These are phyloP conservation scores for Eubucco bourcierii DNA, from an alignment of 2,113 vertebrate species.

Conservation along the genomic window DNA sequence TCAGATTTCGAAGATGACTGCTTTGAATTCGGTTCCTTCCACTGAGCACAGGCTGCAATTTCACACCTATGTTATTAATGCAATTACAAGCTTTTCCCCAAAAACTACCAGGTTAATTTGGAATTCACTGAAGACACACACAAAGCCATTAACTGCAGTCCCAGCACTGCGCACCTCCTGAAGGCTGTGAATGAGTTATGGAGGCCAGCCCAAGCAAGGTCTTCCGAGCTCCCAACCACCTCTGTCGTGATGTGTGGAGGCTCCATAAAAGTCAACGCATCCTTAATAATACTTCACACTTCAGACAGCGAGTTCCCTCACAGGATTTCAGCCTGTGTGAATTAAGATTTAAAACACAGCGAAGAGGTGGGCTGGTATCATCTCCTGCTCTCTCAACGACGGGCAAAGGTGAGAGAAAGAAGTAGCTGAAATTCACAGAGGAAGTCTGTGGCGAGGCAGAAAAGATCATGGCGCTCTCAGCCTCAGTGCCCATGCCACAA, in stretches of 20 bases:
- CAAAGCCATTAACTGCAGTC: not conserved
- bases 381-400: not conserved
- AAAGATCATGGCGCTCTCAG: not conserved
- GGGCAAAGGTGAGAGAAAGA: not conserved
- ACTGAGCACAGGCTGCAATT: not conserved
- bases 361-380: not conserved
- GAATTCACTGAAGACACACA: not conserved
- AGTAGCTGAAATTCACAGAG: not conserved
- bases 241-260: not conserved
- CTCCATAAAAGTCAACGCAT: not conserved
- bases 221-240: not conserved
- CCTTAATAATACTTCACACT: not conserved
- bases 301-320: not conserved
- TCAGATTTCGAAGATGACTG: not conserved
- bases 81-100: not conserved
- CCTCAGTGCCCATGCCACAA: not conserved
- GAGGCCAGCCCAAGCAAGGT: not conserved
- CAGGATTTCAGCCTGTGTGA: not conserved
- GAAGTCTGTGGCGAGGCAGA: slow-evolving; percentile 4
- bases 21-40: not conserved
- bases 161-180: not conserved
- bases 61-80: slow-evolving; percentile 4
- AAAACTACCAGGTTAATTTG: slow-evolving; percentile 18
- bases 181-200: not conserved
- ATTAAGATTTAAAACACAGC: not conserved